Evolutionary conservation across 2,113 vertebrate genomes (phyloP), one percentile per base, ranked within the genome.

Genomic region (Typhlomys cinereus): DNA sequence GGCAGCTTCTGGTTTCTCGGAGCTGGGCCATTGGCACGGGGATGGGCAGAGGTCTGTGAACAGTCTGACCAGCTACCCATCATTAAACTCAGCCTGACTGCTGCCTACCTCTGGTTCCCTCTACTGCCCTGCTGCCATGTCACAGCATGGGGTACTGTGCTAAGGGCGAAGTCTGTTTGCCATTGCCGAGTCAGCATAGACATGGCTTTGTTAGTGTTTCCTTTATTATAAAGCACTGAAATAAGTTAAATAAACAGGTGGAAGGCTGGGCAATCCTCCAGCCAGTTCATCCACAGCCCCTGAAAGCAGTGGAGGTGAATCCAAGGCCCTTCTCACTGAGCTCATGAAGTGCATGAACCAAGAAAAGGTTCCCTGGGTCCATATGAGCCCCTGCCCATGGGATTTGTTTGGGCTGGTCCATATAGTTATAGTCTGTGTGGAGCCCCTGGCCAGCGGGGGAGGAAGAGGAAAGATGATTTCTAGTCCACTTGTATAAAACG

Each of bases 141-240:
- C 88, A 74, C 0, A 83, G 83, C 59, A 91, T 21, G 31, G 67
- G 48, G 67, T 81, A 17, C 81, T 84, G 10, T 81, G 34, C 81
- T 86, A 71, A 92, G 85, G 91, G 67, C 57, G 34, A 88, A 75
- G 90, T 75, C 34, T 39, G 67, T 67, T 64, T 95, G 85, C 76
- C 89, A 75, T 74, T 87, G 94, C 89, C 88, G 94, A 95, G 67
- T 88, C 94, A 92, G 95, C 94, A 69, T 61, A 96, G 94, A 95
- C 97, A 90, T 87, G 89, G 89, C 96, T 96, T 93, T 96, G 97
- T 97, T 97, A 97, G 97, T 97, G 97, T 96, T 95, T 96, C 95
- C 96, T 97, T 97, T 96, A 97, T 97, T 97, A 97, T 96, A 97
- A 97, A 97, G 97, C 96, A 96, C 95, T 96, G 96, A 96, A 97